Evolutionary conservation across 2,888 invertebrate species (phyloP).

Genomic region (Drosophila buzzatii): DNA sequence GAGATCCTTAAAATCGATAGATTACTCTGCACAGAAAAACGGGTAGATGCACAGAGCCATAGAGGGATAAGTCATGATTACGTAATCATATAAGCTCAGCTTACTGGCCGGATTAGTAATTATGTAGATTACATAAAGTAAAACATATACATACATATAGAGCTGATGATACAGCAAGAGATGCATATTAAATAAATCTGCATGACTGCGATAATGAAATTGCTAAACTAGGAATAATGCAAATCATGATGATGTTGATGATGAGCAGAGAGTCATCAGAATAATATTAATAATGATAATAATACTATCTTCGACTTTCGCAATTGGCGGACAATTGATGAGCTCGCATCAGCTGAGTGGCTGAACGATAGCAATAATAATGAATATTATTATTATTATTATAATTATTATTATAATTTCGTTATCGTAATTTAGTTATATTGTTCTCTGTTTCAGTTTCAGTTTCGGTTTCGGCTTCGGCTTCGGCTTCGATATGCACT

Average conservation of each 20-base stretch:
- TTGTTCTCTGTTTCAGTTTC: conserved; percentile 29
- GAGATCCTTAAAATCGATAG: neutral
- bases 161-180: neutral
- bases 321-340: conserved; percentile 3
- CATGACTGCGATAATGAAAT: too few relatives aligned
- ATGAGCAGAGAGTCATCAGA: neutral
- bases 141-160: neutral
- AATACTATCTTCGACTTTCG: neutral
- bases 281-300: neutral
- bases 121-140: neutral
- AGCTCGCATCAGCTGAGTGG: conserved; percentile 1
- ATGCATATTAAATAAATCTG: neutral
- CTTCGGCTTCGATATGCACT: conserved; percentile 49
- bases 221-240: neutral
- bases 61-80: neutral
- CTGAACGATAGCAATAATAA: neutral
- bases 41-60: neutral
- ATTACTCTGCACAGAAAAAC: neutral
- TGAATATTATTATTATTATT: conserved; percentile 35
- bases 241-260: neutral
- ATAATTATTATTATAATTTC: conserved; percentile 38
- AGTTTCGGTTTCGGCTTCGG: conserved; percentile 18
- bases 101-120: neutral
- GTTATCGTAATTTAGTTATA: conserved; percentile 34
- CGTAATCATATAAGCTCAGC: conserved; percentile 2